Evolutionary conservation across 2,797 vertebrate genomes (phyloP), one percentile per base, ranked within the genome.

Genomic region (Sebastes taczanowskii): DNA sequence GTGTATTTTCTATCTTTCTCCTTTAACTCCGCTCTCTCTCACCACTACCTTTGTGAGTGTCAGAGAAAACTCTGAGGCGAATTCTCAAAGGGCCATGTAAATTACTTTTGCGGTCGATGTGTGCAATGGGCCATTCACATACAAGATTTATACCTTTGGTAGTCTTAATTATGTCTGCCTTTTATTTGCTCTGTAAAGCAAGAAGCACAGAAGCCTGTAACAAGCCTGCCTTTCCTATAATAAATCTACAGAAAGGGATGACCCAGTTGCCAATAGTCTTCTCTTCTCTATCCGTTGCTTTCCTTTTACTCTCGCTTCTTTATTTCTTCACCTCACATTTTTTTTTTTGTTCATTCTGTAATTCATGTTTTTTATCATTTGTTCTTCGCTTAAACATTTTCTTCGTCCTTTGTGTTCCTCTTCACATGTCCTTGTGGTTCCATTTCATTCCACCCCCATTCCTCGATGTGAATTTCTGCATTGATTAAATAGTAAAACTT

Each of bases 121-220:
- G 90, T 93, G 90, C 91, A 94, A 93, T 93, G 94, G 92, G 90
- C 92, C 92, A 89, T 94, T 95, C 92, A 86, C 91, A 92, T 87
- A 85, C 90, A 90, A 92, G 93, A 95, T 94, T 94, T 94, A 94
- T 91, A 93, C 89, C 92, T 88, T 90, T 86, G 92, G 82, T 91
- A 86, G 91, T 88, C 92, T 94, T 94, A 95, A 95, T 95, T 94
- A 94, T 93, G 91, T 94, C 88, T 91, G 89, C 89, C 90, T 92
- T 93, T 95, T 93, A 94, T 94, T 93, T 95, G 91, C 90, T 94
- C 92, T 93, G 92, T 93, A 93, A 94, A 95, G 93, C 92, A 93
- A 88, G 90, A 89, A 85, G 89, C 89, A 93, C 78, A 91, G 89
- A 73, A 86, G 82, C 88, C 87, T 84, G 88, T 92, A 94, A 94